Conservation (phyloP, 2,797 vertebrate genomes). For the Crenuchus spilurus region DNA sequence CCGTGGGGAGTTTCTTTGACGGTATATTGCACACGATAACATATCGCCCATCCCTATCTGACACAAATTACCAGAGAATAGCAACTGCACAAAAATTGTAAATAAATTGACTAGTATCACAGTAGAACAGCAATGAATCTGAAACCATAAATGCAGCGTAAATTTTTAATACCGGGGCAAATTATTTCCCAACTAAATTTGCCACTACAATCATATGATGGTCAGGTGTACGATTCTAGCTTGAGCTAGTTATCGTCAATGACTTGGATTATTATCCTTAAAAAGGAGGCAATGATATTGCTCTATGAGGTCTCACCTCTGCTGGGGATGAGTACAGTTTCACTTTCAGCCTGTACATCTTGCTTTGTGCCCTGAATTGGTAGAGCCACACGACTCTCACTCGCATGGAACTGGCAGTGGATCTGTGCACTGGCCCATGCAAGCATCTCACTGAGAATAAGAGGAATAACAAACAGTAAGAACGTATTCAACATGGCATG, state of each 20-base stretch:
- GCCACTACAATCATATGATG: neutral
- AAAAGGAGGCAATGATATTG: neutral
- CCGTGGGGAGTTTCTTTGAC: too few species aligned
- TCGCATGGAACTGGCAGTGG: conserved; percentile 97
- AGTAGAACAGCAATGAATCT: too few species aligned
- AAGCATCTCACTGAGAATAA: conserved; percentile 87
- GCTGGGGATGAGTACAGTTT: conserved; percentile 96
- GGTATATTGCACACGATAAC: too few species aligned
- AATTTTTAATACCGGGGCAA: neutral
- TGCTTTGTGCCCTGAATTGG: conserved; percentile 88
- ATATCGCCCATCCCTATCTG: too few species aligned
- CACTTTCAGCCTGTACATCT: conserved; percentile 93
- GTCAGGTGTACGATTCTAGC: neutral
- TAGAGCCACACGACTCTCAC: conserved; percentile 88
- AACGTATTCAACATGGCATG: neutral
- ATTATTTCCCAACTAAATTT: neutral
- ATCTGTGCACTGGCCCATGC: conserved; percentile 98
- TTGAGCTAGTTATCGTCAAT: neutral
- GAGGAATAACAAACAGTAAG: neutral
- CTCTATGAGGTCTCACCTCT: conserved; percentile 79
- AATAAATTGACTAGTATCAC: too few species aligned
- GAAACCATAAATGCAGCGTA: too few species aligned
- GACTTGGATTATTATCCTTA: neutral
- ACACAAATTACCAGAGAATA: too few species aligned
- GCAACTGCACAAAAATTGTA: too few species aligned